Evolutionary conservation across 2,888 invertebrate species (phyloP).

Genomic region (Hoplodrina blanda): DNA sequence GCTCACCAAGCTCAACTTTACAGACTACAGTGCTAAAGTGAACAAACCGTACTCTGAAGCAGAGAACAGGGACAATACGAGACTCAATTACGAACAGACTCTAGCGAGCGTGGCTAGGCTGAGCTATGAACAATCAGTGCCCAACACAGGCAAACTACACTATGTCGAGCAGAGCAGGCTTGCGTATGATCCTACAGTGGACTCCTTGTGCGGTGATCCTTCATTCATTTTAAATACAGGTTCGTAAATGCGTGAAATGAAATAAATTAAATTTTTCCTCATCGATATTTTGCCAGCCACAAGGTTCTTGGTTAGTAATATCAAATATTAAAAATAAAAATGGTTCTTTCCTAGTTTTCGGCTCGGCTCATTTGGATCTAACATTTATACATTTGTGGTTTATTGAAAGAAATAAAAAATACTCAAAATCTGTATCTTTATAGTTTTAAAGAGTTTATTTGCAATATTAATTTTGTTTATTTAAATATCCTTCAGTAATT

Average conservation of each 20-base stretch:
- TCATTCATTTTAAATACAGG: slow-evolving; percentile 83
- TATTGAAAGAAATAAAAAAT: not conserved
- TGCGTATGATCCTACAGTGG: slow-evolving; percentile 81
- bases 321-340: not conserved
- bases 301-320: not conserved
- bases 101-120: slow-evolving; percentile 81
- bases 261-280: not conserved
- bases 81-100: slow-evolving; percentile 84
- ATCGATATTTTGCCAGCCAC: not conserved
- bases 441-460: slow-evolving; percentile 14
- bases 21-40: slow-evolving; percentile 89
- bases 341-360: no score
- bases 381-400: not conserved
- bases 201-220: slow-evolving; percentile 81
- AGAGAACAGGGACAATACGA: slow-evolving; percentile 79
- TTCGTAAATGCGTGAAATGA: slow-evolving; percentile 59
- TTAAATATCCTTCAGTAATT: slow-evolving; percentile 25
- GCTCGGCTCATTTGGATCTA: not conserved
- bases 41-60: slow-evolving; percentile 79
- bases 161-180: slow-evolving; percentile 84
- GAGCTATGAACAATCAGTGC: slow-evolving; percentile 82
- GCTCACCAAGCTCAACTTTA: slow-evolving; percentile 85
- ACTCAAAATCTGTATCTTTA: slow-evolving; percentile 6
- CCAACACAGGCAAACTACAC: slow-evolving; percentile 77
- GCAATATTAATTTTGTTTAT: not conserved